phyloP scores from a whole-genome alignment of 2,888 invertebrate species.

The Metallyticus violacea region DNA sequence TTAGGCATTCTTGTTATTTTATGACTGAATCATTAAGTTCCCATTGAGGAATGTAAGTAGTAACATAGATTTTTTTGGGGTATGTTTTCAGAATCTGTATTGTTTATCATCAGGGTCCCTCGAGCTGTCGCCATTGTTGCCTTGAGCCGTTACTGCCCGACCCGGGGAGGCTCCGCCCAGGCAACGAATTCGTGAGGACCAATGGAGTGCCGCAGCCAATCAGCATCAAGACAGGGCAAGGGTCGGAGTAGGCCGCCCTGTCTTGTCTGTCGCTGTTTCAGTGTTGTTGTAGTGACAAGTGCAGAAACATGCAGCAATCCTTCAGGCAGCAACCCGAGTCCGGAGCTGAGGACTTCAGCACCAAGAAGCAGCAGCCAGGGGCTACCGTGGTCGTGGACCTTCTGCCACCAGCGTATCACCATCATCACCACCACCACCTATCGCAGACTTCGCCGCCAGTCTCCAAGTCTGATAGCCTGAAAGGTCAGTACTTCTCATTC shows the following conservation, averaged over 20 bases:
- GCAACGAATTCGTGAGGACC: not conserved
- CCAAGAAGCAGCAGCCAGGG: not conserved
- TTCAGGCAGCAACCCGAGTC: not conserved
- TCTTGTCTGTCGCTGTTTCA: not conserved
- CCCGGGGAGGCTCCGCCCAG: not conserved
- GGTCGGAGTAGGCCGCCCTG: too few species aligned
- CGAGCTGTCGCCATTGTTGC: not conserved
- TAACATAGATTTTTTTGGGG: too few species aligned
- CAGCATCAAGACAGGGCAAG: not conserved
- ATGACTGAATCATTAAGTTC: too few species aligned
- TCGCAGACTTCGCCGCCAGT: slow-evolving; percentile 25
- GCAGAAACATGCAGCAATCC: not conserved
- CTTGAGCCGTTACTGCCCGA: not conserved
- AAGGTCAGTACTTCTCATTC: slow-evolving; percentile 1
- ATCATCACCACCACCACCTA: slow-evolving; percentile 34
- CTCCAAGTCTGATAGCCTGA: not conserved
- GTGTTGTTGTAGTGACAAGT: not conserved
- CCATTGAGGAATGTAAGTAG: too few species aligned
- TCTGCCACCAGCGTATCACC: slow-evolving; percentile 53
- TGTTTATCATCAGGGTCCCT: too few species aligned
- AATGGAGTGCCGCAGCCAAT: not conserved
- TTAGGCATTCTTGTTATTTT: too few species aligned
- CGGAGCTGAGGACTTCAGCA: slow-evolving; percentile 8
- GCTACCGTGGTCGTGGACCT: slow-evolving; percentile 56
- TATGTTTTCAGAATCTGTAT: too few species aligned